These are phyloP conservation scores for Spheniscus mendiculus DNA, from an alignment of 2,113 vertebrate genomes.

Conservation along the genomic window DNA sequence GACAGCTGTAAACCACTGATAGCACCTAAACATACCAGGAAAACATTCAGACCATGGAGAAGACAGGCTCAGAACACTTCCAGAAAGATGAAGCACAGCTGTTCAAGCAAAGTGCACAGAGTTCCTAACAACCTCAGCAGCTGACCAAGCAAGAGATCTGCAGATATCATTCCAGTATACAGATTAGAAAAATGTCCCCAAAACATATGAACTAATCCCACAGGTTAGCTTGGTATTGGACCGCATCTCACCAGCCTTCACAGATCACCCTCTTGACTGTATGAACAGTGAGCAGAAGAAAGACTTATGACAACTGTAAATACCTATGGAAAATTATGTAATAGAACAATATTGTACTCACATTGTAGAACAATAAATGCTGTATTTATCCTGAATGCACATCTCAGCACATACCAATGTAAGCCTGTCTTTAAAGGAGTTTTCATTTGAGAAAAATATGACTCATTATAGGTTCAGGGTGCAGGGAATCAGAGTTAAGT, in stretches of 20 bases:
- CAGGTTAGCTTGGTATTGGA: not conserved
- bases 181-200: not conserved
- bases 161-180: not conserved
- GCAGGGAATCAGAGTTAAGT: not conserved
- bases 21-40: not conserved
- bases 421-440: not conserved
- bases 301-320: not conserved
- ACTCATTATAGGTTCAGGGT: not conserved
- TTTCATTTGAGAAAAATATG: not conserved
- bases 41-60: not conserved
- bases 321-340: not conserved
- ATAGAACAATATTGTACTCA: not conserved
- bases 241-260: not conserved
- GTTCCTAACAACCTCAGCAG: not conserved
- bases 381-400: not conserved
- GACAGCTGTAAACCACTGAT: not conserved
- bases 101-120: not conserved
- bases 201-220: not conserved
- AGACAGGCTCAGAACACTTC: not conserved
- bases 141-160: not conserved
- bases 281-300: not conserved
- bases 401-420: not conserved
- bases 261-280: not conserved
- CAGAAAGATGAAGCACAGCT: not conserved
- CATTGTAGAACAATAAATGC: not conserved